Percentiles rank a stretch among this genome's conserved stretches.
phyloP scores from a whole-genome alignment of 2,113 vertebrate species.

The Peromyscus maniculatus region DNA sequence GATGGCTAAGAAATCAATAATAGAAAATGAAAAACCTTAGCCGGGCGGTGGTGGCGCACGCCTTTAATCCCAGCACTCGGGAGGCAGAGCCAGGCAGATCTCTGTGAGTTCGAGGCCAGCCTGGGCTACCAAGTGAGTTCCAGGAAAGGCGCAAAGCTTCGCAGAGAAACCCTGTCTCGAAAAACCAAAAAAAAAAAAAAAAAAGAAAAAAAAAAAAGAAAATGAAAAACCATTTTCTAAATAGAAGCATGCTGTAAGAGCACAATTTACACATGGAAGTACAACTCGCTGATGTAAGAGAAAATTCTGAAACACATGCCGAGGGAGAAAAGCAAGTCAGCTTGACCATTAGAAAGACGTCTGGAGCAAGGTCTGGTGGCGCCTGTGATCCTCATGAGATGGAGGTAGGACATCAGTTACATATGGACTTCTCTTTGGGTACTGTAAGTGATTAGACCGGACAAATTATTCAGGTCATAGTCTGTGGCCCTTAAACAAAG shows the following conservation, averaged over 20 bases:
- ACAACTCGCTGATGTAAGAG: constrained; percentile 81
- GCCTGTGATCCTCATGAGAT: not conserved
- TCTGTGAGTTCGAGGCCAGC: no score
- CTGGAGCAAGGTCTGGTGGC: not conserved
- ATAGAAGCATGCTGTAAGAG: constrained; percentile 87
- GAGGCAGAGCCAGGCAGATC: no score
- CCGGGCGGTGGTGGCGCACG: no score
- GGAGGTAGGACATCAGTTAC: not conserved
- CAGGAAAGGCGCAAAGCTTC: no score
- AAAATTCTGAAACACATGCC: constrained; percentile 85
- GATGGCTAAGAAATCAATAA: constrained; percentile 72
- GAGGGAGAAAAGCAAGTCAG: constrained; percentile 87
- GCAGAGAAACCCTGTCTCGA: no score
- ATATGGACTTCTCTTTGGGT: not conserved
- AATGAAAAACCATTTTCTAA: constrained; percentile 81
- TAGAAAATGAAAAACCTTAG: constrained; percentile 85
- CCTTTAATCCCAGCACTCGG: no score
- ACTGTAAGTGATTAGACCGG: not conserved
- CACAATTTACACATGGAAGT: constrained; percentile 67
- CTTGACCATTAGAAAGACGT: constrained; percentile 89
- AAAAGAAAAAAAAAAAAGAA: no score
- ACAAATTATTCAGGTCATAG: not conserved
- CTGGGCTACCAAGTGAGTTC: no score
- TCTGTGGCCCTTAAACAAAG: not conserved
- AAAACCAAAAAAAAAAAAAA: no score